phyloP scores from a whole-genome alignment of 2,113 vertebrate genomes.

The Melanerpes formicivorus region DNA sequence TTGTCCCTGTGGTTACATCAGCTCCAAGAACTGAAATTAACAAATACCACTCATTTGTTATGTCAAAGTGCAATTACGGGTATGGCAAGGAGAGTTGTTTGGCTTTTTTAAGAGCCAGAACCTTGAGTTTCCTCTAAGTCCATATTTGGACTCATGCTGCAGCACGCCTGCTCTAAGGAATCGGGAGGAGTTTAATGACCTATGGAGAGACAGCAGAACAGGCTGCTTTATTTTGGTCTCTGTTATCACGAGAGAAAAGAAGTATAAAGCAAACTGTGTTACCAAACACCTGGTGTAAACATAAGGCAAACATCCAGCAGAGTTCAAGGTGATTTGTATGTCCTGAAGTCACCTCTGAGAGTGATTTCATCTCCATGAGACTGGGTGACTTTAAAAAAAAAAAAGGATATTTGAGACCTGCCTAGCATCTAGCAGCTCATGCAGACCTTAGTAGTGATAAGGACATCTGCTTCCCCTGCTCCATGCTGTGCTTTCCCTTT shows the following conservation, averaged over 20 bases:
- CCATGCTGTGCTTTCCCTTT: neutral
- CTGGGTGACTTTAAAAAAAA: rapidly evolving
- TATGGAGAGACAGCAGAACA: neutral
- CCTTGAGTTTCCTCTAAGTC: neutral
- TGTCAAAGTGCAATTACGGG: neutral
- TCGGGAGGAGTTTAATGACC: neutral
- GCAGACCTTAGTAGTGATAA: neutral
- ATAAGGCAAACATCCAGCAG: neutral
- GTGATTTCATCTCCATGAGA: slow-evolving; percentile 1
- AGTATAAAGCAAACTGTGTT: neutral
- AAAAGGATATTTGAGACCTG: slow-evolving; percentile 30
- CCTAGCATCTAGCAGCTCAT: neutral
- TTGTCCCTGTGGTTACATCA: neutral
- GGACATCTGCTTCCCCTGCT: neutral
- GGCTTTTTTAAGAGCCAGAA: neutral
- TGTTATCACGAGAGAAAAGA: neutral
- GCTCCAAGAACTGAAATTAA: neutral
- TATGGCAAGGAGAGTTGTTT: neutral
- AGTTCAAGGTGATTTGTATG: neutral
- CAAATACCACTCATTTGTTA: neutral
- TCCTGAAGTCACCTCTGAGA: slow-evolving; percentile 39
- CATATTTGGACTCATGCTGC: neutral
- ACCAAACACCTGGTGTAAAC: slow-evolving; percentile 1
- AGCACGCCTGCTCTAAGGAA: neutral
- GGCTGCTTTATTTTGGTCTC: neutral